Conservation (phyloP, 2,888 invertebrate species). For the Acanthacorydalis orientalis region DNA sequence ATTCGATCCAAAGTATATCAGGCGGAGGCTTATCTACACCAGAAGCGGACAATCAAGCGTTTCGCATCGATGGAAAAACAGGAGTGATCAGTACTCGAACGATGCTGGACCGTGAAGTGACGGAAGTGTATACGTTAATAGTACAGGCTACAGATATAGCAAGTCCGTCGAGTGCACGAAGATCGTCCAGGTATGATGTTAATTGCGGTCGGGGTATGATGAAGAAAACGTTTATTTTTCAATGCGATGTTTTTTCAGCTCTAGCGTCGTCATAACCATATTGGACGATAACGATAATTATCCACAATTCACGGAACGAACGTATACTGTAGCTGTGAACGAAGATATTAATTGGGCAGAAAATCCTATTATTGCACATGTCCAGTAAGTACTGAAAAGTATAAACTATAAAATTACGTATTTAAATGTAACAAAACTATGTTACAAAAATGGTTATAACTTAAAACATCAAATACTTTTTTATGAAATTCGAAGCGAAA, state of each 20-base stretch:
- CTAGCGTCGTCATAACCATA: conserved; percentile 66
- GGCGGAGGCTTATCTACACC: conserved; percentile 40
- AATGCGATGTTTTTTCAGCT: conserved; percentile 27
- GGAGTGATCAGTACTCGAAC: conserved; percentile 75
- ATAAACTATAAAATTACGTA: conserved; percentile 1
- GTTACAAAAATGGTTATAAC: no score
- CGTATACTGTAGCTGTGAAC: conserved; percentile 70
- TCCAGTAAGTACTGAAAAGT: conserved; percentile 29
- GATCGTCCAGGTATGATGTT: conserved; percentile 46
- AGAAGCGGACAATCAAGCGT: conserved; percentile 58
- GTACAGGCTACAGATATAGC: conserved; percentile 79
- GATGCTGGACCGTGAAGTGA: conserved; percentile 72
- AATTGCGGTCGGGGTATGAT: background rate
- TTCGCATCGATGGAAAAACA: conserved; percentile 68
- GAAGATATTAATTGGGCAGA: conserved; percentile 78
- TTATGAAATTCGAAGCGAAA: no score
- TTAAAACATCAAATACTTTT: no score
- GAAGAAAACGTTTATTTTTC: background rate
- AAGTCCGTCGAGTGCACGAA: conserved; percentile 56
- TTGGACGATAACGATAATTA: conserved; percentile 87
- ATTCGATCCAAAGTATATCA: conserved; percentile 54
- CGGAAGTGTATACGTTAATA: conserved; percentile 67
- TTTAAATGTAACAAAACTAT: no score
- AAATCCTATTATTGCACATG: conserved; percentile 67
- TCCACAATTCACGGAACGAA: conserved; percentile 80